Percentiles rank a stretch among this genome's conserved stretches.
These are phyloP conservation scores for Echinometra lucunter DNA, from an alignment of 53 echinoderm and acorn worm species.

Conservation along the genomic window DNA sequence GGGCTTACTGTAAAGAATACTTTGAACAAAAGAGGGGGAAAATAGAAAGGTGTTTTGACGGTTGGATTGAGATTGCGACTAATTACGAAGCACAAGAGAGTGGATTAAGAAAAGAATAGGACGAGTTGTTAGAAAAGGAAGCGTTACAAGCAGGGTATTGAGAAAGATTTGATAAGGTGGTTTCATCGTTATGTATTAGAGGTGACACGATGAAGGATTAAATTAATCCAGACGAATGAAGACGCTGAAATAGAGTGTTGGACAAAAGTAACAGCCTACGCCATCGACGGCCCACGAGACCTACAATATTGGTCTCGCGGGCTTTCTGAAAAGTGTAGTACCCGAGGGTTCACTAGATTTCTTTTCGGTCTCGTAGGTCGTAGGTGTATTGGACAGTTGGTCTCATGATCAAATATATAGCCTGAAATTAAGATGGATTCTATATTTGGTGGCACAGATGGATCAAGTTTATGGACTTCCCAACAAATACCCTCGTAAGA, in stretches of 20 bases:
- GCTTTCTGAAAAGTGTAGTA: too few relatives aligned
- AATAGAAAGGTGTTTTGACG: slow-evolving; percentile 32
- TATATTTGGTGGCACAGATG: too few relatives aligned
- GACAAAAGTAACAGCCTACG: too few relatives aligned
- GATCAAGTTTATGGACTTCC: too few relatives aligned
- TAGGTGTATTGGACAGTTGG: too few relatives aligned
- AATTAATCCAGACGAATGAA: slow-evolving; percentile 7
- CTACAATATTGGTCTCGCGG: too few relatives aligned
- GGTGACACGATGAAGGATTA: slow-evolving; percentile 10
- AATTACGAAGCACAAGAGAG: slow-evolving; percentile 18
- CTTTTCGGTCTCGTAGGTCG: too few relatives aligned
- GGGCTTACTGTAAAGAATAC: background rate
- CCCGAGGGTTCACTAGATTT: too few relatives aligned
- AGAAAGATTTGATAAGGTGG: slow-evolving; percentile 33
- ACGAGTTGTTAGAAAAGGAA: background rate
- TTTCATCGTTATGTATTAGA: slow-evolving; percentile 27
- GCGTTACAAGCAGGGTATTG: background rate
- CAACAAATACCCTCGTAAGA: too few relatives aligned
- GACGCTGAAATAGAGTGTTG: background rate
- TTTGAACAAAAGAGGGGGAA: background rate
- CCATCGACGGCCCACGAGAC: too few relatives aligned
- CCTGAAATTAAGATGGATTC: too few relatives aligned
- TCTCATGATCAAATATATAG: too few relatives aligned
- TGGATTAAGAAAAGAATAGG: background rate
- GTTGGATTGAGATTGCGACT: background rate